phyloP scores from a whole-genome alignment of 2,113 vertebrate genomes.

The Heterotilapia buettikoferi region DNA sequence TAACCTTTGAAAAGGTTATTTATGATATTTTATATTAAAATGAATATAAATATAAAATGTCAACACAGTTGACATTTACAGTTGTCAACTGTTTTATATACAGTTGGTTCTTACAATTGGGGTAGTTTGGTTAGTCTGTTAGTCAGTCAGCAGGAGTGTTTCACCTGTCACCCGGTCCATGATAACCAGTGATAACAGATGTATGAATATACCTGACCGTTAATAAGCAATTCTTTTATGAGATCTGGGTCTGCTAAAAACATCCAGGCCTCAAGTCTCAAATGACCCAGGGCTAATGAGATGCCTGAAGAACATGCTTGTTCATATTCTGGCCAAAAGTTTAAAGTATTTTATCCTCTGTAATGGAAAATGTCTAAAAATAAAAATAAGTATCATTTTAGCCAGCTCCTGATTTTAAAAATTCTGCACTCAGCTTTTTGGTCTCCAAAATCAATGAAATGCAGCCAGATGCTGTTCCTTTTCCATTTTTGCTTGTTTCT shows the following conservation, averaged over 20 bases:
- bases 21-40: background rate
- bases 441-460: background rate
- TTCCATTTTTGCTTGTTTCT: background rate
- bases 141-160: background rate
- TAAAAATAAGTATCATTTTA: background rate
- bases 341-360: rapidly evolving
- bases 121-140: rapidly evolving
- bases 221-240: background rate
- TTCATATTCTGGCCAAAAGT: background rate
- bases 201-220: background rate
- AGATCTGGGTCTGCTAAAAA: too few relatives aligned
- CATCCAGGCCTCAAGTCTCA: background rate
- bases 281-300: background rate
- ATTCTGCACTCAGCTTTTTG: background rate
- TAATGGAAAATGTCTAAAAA: background rate
- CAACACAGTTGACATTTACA: too few relatives aligned
- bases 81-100: too few relatives aligned
- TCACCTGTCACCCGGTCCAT: rapidly evolving
- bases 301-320: background rate
- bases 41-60: background rate
- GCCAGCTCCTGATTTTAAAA: background rate
- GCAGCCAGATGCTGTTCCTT: background rate
- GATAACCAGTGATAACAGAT: background rate
- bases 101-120: rapidly evolving
- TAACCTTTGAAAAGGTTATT: background rate